phyloP scores from a whole-genome alignment of 2,797 vertebrate genomes.

The Danionella dracula region DNA sequence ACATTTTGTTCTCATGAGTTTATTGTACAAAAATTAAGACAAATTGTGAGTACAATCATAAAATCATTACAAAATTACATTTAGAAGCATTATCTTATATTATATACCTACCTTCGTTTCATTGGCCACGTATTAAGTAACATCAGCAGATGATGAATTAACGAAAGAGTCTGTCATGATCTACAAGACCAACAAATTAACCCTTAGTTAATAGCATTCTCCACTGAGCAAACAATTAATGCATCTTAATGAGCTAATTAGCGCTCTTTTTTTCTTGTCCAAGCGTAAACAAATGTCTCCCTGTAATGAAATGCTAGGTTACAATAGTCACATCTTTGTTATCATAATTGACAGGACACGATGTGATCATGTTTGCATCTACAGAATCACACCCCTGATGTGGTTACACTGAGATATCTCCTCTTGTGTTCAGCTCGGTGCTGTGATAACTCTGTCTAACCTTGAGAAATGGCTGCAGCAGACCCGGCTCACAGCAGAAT shows the following conservation, averaged over 20 bases:
- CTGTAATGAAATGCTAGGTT: background rate
- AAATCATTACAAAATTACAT: slow-evolving; percentile 19
- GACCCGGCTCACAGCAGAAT: slow-evolving; percentile 14
- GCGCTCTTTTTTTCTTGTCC: background rate
- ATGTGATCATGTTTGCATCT: background rate
- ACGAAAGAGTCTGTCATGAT: slow-evolving; percentile 15
- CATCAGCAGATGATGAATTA: slow-evolving; percentile 19
- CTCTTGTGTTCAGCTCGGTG: slow-evolving; percentile 1
- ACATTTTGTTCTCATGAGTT: too few species aligned
- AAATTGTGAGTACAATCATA: too few species aligned
- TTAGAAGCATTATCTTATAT: slow-evolving; percentile 22
- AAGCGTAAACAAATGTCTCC: slow-evolving; percentile 14
- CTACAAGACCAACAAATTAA: slow-evolving; percentile 12
- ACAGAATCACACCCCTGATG: background rate
- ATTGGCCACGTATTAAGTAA: slow-evolving; percentile 16
- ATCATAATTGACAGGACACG: background rate
- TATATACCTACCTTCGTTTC: slow-evolving; percentile 1
- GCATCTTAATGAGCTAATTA: slow-evolving; percentile 15
- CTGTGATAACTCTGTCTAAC: slow-evolving; percentile 23
- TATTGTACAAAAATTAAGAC: too few species aligned
- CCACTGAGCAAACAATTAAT: slow-evolving; percentile 2
- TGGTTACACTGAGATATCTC: slow-evolving; percentile 11
- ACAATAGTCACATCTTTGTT: background rate
- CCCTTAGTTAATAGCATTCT: background rate
- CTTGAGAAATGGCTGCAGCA: slow-evolving; percentile 15